Percentiles rank a stretch among this genome's conserved stretches.
phyloP scores from a whole-genome alignment of 64 coral and sea anemone genomes.

The Montipora capricornis region DNA sequence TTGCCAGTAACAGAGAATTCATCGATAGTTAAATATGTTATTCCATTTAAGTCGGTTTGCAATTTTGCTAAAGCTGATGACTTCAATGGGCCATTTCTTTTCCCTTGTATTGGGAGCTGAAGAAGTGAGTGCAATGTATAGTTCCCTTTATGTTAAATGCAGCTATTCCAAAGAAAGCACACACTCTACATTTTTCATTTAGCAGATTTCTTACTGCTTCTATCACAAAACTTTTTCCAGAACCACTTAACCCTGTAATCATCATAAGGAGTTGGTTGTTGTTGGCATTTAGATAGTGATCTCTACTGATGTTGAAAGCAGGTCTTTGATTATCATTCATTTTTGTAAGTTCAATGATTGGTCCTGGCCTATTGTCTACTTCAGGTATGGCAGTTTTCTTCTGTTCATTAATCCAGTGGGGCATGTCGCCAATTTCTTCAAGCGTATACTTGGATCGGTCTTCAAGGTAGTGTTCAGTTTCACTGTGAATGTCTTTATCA shows the following conservation, averaged over 20 bases:
- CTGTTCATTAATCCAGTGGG: conserved; percentile 58
- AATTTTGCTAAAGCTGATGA: conserved; percentile 41
- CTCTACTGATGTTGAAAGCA: conserved; percentile 1
- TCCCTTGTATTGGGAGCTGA: conserved; percentile 52
- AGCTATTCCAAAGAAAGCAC: conserved; percentile 46
- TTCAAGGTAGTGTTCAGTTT: background rate
- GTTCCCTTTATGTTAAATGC: conserved; percentile 62
- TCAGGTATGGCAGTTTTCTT: conserved; percentile 32
- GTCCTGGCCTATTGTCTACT: background rate
- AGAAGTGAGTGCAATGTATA: conserved; percentile 58
- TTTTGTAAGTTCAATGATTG: conserved; percentile 36
- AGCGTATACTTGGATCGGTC: background rate
- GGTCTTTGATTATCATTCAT: background rate
- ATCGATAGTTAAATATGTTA: conserved; percentile 67
- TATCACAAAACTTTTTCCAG: conserved; percentile 45
- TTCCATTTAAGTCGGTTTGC: conserved; percentile 16
- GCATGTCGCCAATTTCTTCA: conserved; percentile 46
- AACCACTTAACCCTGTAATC: conserved; percentile 53
- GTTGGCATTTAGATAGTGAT: background rate
- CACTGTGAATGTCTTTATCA: background rate
- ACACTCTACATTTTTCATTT: conserved; percentile 36
- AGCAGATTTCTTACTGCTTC: conserved; percentile 10
- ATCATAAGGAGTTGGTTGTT: conserved; percentile 53
- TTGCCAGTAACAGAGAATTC: conserved; percentile 31
- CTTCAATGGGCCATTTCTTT: conserved; percentile 30